phyloP scores from a whole-genome alignment of 2,113 vertebrate species.

The Abramis brama region DNA sequence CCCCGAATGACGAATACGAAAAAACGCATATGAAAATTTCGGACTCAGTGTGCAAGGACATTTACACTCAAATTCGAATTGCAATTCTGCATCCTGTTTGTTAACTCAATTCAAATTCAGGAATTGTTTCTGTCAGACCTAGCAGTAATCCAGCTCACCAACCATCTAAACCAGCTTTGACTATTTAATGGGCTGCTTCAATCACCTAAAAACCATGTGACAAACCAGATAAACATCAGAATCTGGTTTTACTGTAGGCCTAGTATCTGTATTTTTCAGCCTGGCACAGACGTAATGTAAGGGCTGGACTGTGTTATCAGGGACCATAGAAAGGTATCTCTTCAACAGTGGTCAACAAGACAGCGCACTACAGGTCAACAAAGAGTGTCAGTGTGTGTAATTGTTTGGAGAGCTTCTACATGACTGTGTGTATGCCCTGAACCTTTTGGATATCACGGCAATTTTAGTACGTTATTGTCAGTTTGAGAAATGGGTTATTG shows the following conservation, averaged over 20 bases:
- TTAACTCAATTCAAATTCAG: not conserved
- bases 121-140: not conserved
- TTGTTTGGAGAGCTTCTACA: constrained; percentile 15
- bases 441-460: constrained; percentile 35
- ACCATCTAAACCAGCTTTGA: not conserved
- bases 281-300: not conserved
- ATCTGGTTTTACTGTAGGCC: not conserved
- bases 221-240: not conserved
- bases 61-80: not conserved
- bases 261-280: not conserved
- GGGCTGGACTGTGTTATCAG: not conserved
- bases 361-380: constrained; percentile 16
- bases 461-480: constrained; percentile 43
- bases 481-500: constrained; percentile 36
- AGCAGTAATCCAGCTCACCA: not conserved
- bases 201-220: not conserved
- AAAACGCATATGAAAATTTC: no score
- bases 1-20: no score
- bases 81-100: not conserved
- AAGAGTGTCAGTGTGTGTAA: constrained; percentile 34
- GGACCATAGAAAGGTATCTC: constrained; percentile 1
- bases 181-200: not conserved
- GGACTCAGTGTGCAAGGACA: no score
- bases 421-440: constrained; percentile 13
- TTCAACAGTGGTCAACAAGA: constrained; percentile 19